A percentile compares a stretch with the other conserved stretches of the same genome.
phyloP scores from a whole-genome alignment of 2,888 invertebrate genomes.

The Pseudeuparius sepicola region DNA sequence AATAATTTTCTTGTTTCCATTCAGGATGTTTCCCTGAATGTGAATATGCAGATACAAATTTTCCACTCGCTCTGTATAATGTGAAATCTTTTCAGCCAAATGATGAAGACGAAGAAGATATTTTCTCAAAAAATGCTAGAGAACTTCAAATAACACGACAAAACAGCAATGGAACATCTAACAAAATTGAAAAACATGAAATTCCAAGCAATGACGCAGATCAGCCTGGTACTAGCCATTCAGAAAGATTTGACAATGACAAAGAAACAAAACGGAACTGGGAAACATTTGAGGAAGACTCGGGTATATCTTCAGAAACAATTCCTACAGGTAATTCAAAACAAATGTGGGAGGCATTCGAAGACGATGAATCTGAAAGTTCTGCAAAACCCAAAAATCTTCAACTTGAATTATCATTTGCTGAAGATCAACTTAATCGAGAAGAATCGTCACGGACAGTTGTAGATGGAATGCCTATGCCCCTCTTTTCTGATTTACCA shows the following conservation, averaged over 20 bases:
- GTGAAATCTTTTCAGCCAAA: too few species aligned
- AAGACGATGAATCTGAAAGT: slow-evolving; percentile 18
- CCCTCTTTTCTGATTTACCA: slow-evolving; percentile 47
- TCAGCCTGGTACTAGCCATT: slow-evolving; percentile 21
- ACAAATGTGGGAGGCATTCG: slow-evolving; percentile 25
- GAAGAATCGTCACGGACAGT: slow-evolving; percentile 14
- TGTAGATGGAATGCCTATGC: slow-evolving; percentile 37
- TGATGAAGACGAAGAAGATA: slow-evolving; percentile 45
- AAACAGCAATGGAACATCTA: slow-evolving; percentile 21
- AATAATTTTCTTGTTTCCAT: too few species aligned
- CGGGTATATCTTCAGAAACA: slow-evolving; percentile 8
- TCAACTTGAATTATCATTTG: slow-evolving; percentile 24
- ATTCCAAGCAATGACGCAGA: slow-evolving; percentile 17
- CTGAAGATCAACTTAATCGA: slow-evolving; percentile 19
- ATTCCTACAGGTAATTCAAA: too few species aligned
- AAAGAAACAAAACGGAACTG: slow-evolving; percentile 14
- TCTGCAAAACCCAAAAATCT: slow-evolving; percentile 20
- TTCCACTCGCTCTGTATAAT: too few species aligned
- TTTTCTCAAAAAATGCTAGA: slow-evolving; percentile 40
- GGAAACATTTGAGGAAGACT: slow-evolving; percentile 26
- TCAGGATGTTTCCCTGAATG: too few species aligned
- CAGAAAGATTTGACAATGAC: slow-evolving; percentile 20
- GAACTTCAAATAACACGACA: slow-evolving; percentile 32
- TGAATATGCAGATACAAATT: too few species aligned
- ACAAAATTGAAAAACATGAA: slow-evolving; percentile 24